Base-by-base conservation (phyloP, 2,888 invertebrate genomes). In the Copidosoma aretas region DNA sequence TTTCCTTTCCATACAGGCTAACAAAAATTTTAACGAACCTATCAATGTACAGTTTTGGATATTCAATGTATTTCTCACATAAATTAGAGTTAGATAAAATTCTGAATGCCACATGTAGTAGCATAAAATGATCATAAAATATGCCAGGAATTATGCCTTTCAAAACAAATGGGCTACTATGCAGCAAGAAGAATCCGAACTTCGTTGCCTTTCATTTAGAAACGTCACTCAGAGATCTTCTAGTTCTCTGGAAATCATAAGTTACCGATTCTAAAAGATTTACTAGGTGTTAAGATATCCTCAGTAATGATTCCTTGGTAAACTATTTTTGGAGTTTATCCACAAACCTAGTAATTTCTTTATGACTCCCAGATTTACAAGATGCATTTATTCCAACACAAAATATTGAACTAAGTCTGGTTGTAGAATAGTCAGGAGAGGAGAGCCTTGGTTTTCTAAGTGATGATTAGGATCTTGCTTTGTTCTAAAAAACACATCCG, bases 131-230 rank as follows among this genome's bases (percentile, higher is more conserved):
- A 1, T 60, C 22, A 15, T 51, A 25, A 1, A 39, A 8, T n/a
- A 25, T 3, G 12, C n/a, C 25, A 12, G 51, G 19, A 32, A 60
- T 1, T 4, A 51, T n/a, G 12, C 17, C 25, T 25, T n/a, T 49
- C 5, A 51, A 12, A 25, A 60, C 51, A 25, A 60, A 25, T n/a
- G 32, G 25, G 3, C 51, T 32, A 51, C 25, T 49, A 24, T 60
- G 51, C 3, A 51, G 32, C 1, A 17, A 10, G 25, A 51, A 60
- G 51, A 60, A 60, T 10, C 60, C 10, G n/a, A 25, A 60, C 32
- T 60, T 51, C 2, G 60, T 60, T 8, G 60, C 60, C n/a, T 51
- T 60, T 51, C 60, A 51, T 19, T 51, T 60, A 10, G 5, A n/a
- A 14, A 60, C 25, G 4, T 51, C 49, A 22, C 32, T 25, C 24